phyloP scores from a whole-genome alignment of 2,113 vertebrate genomes.

The Microtus richardsoni region DNA sequence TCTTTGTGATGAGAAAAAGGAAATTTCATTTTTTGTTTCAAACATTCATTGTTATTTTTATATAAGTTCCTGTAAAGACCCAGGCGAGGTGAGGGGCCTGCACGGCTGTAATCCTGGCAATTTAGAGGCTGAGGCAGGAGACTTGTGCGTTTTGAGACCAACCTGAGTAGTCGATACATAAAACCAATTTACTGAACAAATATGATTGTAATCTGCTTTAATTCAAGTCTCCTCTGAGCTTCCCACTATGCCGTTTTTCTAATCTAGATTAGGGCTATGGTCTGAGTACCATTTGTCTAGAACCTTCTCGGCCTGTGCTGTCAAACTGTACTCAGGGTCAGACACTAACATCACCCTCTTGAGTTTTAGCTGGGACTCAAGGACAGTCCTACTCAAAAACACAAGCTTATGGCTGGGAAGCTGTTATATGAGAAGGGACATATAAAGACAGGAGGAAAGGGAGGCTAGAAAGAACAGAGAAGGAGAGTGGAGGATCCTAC shows the following conservation, averaged over 20 bases:
- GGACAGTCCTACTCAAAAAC: neutral
- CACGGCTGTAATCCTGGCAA: neutral
- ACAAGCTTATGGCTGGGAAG: neutral
- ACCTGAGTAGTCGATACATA: neutral
- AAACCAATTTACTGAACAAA: neutral
- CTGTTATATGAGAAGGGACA: neutral
- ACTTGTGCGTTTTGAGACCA: neutral
- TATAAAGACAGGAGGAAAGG: too few relatives aligned
- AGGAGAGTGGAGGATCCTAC: neutral
- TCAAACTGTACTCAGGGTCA: constrained; percentile 7
- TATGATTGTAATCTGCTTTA: constrained; percentile 46
- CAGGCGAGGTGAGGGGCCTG: neutral
- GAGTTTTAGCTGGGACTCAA: constrained; percentile 46
- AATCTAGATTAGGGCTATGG: constrained; percentile 5
- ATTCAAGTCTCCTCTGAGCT: neutral
- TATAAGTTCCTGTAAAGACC: neutral
- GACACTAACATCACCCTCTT: constrained; percentile 34
- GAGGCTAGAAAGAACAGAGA: too few relatives aligned
- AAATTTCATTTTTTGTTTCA: constrained; percentile 5
- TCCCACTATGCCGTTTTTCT: neutral
- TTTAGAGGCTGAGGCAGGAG: neutral
- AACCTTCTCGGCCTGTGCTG: constrained; percentile 25
- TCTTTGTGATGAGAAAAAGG: neutral
- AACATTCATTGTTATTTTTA: neutral
- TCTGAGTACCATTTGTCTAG: constrained; percentile 26